Percentiles rank a stretch among this genome's conserved stretches.
These are phyloP conservation scores for Aegithalos caudatus DNA, from an alignment of 2,113 vertebrate genomes.

Conservation along the genomic window DNA sequence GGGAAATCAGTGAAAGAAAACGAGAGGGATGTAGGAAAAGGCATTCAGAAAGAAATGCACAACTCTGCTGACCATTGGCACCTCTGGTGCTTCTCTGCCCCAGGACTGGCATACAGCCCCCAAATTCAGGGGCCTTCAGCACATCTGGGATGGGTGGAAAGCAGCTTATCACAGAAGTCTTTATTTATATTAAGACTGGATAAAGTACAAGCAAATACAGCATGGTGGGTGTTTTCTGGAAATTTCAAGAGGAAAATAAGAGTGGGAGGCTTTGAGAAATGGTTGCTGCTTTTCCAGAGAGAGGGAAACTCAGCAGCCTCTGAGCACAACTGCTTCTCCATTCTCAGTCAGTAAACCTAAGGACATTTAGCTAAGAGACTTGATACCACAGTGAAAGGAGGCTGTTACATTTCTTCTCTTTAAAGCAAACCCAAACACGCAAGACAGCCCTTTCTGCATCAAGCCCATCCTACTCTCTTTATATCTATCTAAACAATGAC, in stretches of 20 bases:
- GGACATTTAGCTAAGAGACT: neutral
- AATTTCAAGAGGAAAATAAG: neutral
- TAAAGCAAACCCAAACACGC: neutral
- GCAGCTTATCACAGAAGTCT: neutral
- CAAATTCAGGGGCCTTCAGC: fast-evolving
- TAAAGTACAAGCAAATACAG: neutral
- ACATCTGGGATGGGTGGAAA: neutral
- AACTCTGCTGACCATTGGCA: neutral
- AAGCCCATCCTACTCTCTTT: neutral
- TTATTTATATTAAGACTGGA: neutral
- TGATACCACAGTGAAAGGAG: neutral
- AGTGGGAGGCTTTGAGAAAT: neutral
- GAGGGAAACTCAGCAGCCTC: neutral
- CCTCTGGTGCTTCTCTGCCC: fast-evolving
- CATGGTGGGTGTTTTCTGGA: neutral
- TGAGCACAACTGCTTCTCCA: neutral
- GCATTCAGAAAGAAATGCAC: neutral
- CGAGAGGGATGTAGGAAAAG: neutral
- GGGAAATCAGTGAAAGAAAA: neutral
- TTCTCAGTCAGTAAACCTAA: neutral
- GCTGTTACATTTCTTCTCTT: neutral
- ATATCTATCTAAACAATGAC: neutral
- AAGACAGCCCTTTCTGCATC: neutral
- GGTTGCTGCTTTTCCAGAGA: neutral
- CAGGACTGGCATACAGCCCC: neutral